phyloP scores from a whole-genome alignment of 2,888 invertebrate species.

The Eucriotettix oculatus region DNA sequence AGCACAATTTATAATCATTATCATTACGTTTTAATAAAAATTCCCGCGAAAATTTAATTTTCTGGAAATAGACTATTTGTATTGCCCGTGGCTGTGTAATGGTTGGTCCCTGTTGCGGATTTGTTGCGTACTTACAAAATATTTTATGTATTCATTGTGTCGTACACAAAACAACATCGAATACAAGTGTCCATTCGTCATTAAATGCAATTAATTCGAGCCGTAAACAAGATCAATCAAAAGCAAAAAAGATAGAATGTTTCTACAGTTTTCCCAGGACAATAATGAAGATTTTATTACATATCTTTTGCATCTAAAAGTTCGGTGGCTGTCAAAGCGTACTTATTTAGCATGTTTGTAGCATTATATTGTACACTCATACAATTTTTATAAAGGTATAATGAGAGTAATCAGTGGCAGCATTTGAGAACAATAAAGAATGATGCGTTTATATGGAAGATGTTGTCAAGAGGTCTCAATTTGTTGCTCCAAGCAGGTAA shows the following conservation, averaged over 20 bases:
- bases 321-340: neutral
- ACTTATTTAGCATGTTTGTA: neutral
- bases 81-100: neutral
- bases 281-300: neutral
- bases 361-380: neutral
- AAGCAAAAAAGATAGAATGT: neutral
- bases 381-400: neutral
- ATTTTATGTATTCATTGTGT: neutral
- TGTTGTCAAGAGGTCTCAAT: neutral
- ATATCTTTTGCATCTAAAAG: neutral
- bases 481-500: neutral
- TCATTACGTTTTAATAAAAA: neutral
- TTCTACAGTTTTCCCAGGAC: neutral
- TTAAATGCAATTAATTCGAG: neutral
- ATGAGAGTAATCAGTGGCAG: neutral
- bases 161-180: neutral
- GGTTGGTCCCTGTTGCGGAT: neutral
- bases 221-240: neutral
- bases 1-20: neutral
- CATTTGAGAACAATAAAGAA: neutral
- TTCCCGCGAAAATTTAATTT: neutral
- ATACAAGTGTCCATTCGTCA: neutral
- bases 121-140: neutral
- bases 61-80: neutral
- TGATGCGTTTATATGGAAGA: neutral